Conservation (phyloP, 2,888 invertebrate species). For the Pedicia rivosa region DNA sequence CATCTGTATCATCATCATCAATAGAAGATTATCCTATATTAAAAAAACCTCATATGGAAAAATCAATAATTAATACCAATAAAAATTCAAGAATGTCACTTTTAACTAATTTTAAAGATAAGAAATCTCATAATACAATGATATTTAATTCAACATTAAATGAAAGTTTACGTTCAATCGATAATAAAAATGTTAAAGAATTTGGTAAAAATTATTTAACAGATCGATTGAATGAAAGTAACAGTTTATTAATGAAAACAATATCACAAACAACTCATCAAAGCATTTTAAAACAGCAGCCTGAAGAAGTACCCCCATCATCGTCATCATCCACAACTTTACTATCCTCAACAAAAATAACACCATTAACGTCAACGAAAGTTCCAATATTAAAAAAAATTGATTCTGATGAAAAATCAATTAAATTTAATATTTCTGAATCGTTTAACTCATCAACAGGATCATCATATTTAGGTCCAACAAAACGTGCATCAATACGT, state of each 20-base stretch:
- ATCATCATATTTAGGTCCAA: not conserved
- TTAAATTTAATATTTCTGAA: slow-evolving; percentile 10
- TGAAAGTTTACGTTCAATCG: not conserved
- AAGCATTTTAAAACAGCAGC: slow-evolving; percentile 1
- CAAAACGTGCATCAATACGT: not conserved
- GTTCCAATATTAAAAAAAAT: too few species aligned
- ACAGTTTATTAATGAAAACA: slow-evolving; percentile 9
- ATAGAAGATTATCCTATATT: not conserved
- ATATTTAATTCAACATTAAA: not conserved
- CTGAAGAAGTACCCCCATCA: not conserved
- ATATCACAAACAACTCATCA: not conserved
- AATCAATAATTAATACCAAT: slow-evolving; percentile 6
- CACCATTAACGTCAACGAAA: not conserved
- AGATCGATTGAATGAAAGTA: too few species aligned
- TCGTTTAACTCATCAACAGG: not conserved
- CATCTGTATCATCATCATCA: not conserved
- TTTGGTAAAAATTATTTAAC: too few species aligned
- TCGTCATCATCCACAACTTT: not conserved
- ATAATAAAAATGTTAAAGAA: too few species aligned
- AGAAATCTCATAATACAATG: slow-evolving; percentile 7
- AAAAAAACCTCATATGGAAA: slow-evolving; percentile 8
- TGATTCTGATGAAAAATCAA: slow-evolving; percentile 10
- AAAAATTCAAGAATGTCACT: slow-evolving; percentile 7
- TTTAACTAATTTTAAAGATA: slow-evolving; percentile 10
- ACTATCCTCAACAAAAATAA: too few species aligned